Conservation (phyloP, 2,113 vertebrate genomes). For the Hippoglossus stenolepis region DNA sequence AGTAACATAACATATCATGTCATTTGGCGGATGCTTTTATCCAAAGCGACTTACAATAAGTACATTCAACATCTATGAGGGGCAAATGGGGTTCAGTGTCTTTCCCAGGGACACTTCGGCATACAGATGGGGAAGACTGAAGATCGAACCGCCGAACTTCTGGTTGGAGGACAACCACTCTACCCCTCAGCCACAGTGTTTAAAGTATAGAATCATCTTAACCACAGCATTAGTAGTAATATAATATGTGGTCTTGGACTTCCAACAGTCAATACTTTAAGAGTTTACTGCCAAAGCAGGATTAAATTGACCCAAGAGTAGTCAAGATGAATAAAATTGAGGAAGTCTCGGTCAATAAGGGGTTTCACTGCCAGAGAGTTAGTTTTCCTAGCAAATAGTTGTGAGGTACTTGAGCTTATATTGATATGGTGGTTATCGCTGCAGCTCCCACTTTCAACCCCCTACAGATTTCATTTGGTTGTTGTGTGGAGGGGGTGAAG, state of each 20-base stretch:
- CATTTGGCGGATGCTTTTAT: too few species aligned
- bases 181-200: not conserved
- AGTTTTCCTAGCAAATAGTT: slow-evolving; percentile 50
- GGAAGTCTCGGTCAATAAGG: not conserved
- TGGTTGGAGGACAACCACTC: too few species aligned
- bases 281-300: not conserved
- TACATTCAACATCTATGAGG: too few species aligned
- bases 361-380: slow-evolving; percentile 33
- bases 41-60: too few species aligned
- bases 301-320: not conserved
- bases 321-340: not conserved
- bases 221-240: not conserved
- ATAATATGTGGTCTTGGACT: not conserved
- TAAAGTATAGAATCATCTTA: not conserved
- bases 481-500: slow-evolving; percentile 73
- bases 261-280: not conserved
- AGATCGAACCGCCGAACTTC: too few species aligned
- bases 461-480: slow-evolving; percentile 79
- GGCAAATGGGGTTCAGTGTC: too few species aligned
- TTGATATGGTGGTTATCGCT: slow-evolving; percentile 60
- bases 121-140: too few species aligned
- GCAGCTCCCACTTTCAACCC: slow-evolving; percentile 40
- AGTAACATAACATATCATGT: too few species aligned
- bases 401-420: slow-evolving; percentile 47
- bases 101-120: too few species aligned